phyloP scores from a whole-genome alignment of 2,888 invertebrate species.

The Patella pellucida region DNA sequence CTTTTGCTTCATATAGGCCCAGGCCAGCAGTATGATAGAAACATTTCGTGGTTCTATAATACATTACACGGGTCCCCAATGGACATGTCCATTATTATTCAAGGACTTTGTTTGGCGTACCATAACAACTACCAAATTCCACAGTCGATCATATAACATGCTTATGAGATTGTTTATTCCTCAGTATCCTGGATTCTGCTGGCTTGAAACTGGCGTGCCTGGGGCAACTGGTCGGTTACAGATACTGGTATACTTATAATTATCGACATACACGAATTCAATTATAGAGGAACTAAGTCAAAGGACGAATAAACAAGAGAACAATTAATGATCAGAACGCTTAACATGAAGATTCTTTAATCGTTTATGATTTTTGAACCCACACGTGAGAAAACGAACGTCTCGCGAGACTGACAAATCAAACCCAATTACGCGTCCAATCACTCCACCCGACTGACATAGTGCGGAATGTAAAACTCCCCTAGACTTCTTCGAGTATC shows the following conservation, averaged over 20 bases:
- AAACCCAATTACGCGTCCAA: conserved; percentile 7
- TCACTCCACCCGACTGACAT: conserved; percentile 5
- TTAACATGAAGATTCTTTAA: background rate
- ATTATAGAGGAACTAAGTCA: background rate
- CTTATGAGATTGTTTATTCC: background rate
- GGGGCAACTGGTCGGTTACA: no score
- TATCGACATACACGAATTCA: background rate
- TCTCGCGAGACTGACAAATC: background rate
- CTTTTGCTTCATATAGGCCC: no score
- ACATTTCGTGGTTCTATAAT: no score
- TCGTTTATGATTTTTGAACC: background rate
- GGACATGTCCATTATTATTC: no score
- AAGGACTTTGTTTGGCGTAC: no score
- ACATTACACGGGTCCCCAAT: no score
- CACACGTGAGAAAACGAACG: background rate
- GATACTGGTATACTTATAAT: background rate
- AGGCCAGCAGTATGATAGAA: no score
- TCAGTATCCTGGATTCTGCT: background rate
- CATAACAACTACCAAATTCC: no score
- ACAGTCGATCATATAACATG: no score
- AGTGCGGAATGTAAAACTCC: conserved; percentile 11
- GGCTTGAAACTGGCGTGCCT: no score
- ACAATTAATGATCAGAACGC: background rate
- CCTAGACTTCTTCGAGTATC: background rate
- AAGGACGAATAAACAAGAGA: background rate